These are phyloP conservation scores for Hemiscyllium ocellatum DNA, from an alignment of 2,113 vertebrate species.

Conservation along the genomic window DNA sequence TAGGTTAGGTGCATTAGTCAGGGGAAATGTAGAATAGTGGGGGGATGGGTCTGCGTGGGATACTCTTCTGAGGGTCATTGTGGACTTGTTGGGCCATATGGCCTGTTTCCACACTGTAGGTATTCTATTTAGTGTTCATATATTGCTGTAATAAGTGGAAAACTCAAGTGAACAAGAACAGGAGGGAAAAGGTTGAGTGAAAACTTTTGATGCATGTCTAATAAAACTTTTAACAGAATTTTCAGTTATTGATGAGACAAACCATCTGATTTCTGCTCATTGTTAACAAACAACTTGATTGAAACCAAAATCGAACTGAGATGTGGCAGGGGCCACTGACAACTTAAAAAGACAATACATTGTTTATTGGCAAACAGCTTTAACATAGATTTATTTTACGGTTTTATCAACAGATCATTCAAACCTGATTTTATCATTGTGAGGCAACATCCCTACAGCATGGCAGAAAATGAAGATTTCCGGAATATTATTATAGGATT, in stretches of 20 bases:
- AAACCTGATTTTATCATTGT: conserved; percentile 89
- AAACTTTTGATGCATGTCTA: not conserved
- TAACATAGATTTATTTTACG: not conserved
- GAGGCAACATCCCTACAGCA: conserved; percentile 90
- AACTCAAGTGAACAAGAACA: not conserved
- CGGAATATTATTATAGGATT: conserved; percentile 88
- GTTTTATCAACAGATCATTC: conserved; percentile 68
- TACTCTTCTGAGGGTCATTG: no score
- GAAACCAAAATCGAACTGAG: not conserved
- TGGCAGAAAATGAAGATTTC: conserved; percentile 95
- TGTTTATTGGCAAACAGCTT: not conserved
- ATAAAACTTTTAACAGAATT: not conserved
- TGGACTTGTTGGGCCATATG: no score
- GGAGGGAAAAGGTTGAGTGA: not conserved
- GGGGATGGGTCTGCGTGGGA: no score
- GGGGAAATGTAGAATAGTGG: no score
- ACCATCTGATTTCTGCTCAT: not conserved
- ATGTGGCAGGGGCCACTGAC: not conserved
- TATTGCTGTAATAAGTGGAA: not conserved
- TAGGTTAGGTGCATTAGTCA: no score
- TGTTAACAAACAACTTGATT: not conserved
- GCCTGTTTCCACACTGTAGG: no score
- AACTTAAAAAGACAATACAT: not conserved
- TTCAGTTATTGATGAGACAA: not conserved
- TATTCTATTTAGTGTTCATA: not conserved